Evolutionary conservation across 2,113 vertebrate species (phyloP).

Genomic region (Amblyopsis rosae): DNA sequence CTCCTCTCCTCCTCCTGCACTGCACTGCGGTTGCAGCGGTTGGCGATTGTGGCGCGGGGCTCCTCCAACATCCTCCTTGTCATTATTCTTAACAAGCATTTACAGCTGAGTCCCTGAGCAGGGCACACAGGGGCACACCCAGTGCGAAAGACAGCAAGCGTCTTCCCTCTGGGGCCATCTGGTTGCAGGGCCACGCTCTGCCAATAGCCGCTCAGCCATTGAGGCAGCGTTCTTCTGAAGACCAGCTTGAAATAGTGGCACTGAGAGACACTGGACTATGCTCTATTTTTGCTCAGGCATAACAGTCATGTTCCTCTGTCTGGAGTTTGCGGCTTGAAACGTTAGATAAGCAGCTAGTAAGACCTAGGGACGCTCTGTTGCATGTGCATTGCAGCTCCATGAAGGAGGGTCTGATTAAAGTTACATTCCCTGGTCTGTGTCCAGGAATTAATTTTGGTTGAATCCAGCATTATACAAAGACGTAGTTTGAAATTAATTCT

Average conservation of each 20-base stretch:
- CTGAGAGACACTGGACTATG: conserved; percentile 42
- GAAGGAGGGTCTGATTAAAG: too few species aligned
- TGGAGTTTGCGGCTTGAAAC: conserved; percentile 31
- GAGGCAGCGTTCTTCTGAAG: conserved; percentile 31
- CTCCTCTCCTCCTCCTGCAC: conserved; percentile 37
- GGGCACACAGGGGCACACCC: conserved; percentile 66
- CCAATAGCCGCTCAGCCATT: conserved; percentile 29
- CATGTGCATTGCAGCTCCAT: not conserved
- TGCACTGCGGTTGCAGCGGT: conserved; percentile 61
- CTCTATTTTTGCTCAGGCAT: conserved; percentile 45
- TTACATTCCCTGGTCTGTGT: too few species aligned
- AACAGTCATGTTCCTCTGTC: conserved; percentile 46
- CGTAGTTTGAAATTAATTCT: too few species aligned
- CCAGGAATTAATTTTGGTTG: too few species aligned
- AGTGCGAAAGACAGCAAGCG: conserved; percentile 54
- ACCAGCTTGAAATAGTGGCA: conserved; percentile 47
- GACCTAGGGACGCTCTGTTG: conserved; percentile 10
- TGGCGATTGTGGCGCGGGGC: conserved; percentile 57
- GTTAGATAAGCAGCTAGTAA: conserved; percentile 40
- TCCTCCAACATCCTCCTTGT: conserved; percentile 67
- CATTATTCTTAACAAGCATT: conserved; percentile 78
- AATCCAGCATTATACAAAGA: too few species aligned
- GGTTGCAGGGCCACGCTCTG: conserved; percentile 36
- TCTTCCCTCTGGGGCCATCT: conserved; percentile 36
- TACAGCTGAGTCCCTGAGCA: conserved; percentile 59